Base-by-base conservation (phyloP, 2,797 vertebrate species). In the Gymnoscopelus microlampas region DNA sequence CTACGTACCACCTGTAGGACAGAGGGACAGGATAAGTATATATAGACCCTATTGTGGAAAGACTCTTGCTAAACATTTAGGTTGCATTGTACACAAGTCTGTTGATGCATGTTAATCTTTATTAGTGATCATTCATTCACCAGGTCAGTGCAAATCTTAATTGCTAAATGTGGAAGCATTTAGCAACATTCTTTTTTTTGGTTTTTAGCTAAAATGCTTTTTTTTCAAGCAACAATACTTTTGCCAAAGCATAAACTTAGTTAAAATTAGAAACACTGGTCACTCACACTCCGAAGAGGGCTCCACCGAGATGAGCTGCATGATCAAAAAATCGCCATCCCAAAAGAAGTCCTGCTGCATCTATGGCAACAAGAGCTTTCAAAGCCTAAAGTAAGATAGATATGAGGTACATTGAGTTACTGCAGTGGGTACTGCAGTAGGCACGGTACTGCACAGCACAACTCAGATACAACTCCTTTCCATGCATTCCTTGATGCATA, bases 301-400 rank as follows among this genome's bases (percentile, higher is more conserved):
- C 95, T 80, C 96, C 96, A 1, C 96, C 96, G 32, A 97, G 94
- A 78, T 98, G 96, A 84, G 96, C 95, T 48, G 96, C 96, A 32
- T 98, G 96, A 82, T 98, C 96, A 80, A 97, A 96, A 78, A 96
- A 87, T 66, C 91, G 95, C 96, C 96, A 98, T 81, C 96, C 96
- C 79, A 97, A 76, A 56, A 95, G 32, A 63, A 97, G 92, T 57
- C 96, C 96, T 0, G 90, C 92, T 5, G 93, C 85, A 68, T 98
- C 96, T 78, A 96, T 81, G 66, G 96, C 95, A 70, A 97, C 81
- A 32, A 98, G 93, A 9, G 90, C 95, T 93, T 96, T 97, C 76
- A 98, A 88, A 83, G 95, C 96, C 96, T 98, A 48, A 49, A 66
- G 63, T 66, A 84, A 86, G 29, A 79, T 1, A 10, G 39, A 32